Evolutionary conservation across 1,140 invertebrate species (phyloP), one percentile per base, ranked within the genome.

Genomic region (Rhynchophorus ferrugineus): DNA sequence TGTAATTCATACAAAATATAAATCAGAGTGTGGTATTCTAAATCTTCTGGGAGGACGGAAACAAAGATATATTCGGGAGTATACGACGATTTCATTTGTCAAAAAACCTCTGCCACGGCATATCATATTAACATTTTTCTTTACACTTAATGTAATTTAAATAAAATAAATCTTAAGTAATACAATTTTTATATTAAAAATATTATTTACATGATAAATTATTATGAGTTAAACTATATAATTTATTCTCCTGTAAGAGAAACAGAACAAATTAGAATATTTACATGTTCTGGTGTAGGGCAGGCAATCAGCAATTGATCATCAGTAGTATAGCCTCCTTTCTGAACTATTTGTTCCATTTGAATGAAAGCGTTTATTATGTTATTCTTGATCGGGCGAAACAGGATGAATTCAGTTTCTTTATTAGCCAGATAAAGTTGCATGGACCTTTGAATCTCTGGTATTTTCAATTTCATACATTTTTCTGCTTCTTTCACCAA

Each of bases 391-490:
- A 97, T 88, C 3, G 93, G 94, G 48, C 91, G 79, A 62, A 96
- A 95, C 1, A 98, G 75, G 66, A 97, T 96, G 61, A 91, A 91
- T 69, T 98, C 93, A 0, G 95, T 98, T 71, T 97, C 94, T 57
- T 84, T 81, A 73, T 97, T 98, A n/a, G 93, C 89, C 13, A 98
- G 73, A 71, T 98, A 98, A 0, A 98, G 75, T 59, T 91, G 84
- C 91, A 98, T 93, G 3, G 85, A 87, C 1, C 84, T 78, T 61
- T 95, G 89, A 2, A 97, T 72, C 2, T 75, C 75, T 0, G 89
- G 83, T 18, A 95, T 73, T 57, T 87, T 84, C 1, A 80, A 75
- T 70, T 91, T 91, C 18, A 95, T 84, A 33, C 80, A 72, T 37
- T 84, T 78, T 59, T 85, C 73, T 0, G 80, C 75, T 54, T 84